A percentile compares a stretch with the other conserved stretches of the same genome.
Evolutionary conservation across 2,888 invertebrate species (phyloP).

Genomic region (Thera britannica): DNA sequence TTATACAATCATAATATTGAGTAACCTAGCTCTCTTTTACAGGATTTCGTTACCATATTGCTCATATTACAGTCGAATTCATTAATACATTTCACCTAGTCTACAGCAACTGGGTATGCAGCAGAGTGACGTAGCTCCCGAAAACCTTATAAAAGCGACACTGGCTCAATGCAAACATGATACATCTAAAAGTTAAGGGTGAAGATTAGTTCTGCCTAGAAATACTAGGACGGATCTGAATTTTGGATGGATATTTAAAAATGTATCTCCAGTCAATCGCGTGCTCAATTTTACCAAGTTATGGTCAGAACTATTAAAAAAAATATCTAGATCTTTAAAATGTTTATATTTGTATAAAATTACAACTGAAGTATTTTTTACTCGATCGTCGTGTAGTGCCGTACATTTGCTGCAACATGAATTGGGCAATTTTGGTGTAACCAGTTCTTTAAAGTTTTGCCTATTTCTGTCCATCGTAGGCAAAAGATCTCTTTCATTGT

Average conservation of each 20-base stretch:
- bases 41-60: constrained; percentile 16
- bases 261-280: not conserved
- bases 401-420: no score
- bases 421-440: no score
- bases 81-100: constrained; percentile 17
- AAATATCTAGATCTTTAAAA: no score
- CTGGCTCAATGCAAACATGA: constrained; percentile 27
- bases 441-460: not conserved
- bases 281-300: not conserved
- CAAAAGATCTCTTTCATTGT: no score
- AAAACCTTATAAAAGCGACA: constrained; percentile 30
- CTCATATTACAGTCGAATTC: constrained; percentile 17
- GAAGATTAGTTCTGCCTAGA: not conserved
- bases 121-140: constrained; percentile 21
- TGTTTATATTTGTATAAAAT: no score
- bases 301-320: no score
- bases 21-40: constrained; percentile 21
- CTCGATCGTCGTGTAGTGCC: no score
- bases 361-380: no score
- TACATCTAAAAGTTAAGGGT: not conserved
- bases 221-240: constrained; percentile 2
- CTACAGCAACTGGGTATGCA: constrained; percentile 33
- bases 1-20: constrained; percentile 15
- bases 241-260: not conserved
- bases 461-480: no score